Evolutionary conservation across 2,113 vertebrate species (phyloP), one percentile per base, ranked within the genome.

Genomic region (Hippopotamus amphibius): DNA sequence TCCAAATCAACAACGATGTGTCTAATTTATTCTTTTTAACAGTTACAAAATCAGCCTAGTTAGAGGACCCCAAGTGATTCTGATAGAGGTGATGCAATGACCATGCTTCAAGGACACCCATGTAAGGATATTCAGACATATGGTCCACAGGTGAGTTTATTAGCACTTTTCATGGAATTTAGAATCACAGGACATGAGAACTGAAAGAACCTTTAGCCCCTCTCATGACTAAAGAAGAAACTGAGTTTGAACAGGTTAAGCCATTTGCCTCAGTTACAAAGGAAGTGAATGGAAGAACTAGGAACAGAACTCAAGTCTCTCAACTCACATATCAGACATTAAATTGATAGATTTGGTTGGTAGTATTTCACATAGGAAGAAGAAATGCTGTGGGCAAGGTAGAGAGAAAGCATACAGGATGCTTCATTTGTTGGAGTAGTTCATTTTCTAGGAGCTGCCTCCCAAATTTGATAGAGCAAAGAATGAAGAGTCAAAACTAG

Each of bases 91-190:
- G 30, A 37, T 65, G 8, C n/a, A 50, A 13, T 79, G 12, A 79
- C 43, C 21, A 68, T 6, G 22, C 48, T 68, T 93, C 24, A 24
- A 69, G 19, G 95, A 82, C 53, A 71, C 43, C 65, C 43, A 80
- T n/a, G 50, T 9, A 50, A 96, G 11, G 15, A 30, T 30, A 68
- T 50, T 46, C 43, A 94, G 19, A 71, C 13, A 33, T 43, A 46
- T 15, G 24, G n/a, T 41, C 21, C 28, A 37, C 14, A 30, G 22
- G 13, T 91, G 69, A 95, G 8, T 7, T 28, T 82, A 33, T n/a
- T 96, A 65, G 33, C 21, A 77, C 17, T n/a, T 84, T 94, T 66
- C 69, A 71, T 48, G 88, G 88, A 88, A 91, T 69, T 48, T 79
- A 63, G 59, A 79, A 43, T 82, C 41, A 83, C 12, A 50, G 43